Evolutionary conservation across 2,113 vertebrate species (phyloP).

Genomic region (Tyrannus savana): DNA sequence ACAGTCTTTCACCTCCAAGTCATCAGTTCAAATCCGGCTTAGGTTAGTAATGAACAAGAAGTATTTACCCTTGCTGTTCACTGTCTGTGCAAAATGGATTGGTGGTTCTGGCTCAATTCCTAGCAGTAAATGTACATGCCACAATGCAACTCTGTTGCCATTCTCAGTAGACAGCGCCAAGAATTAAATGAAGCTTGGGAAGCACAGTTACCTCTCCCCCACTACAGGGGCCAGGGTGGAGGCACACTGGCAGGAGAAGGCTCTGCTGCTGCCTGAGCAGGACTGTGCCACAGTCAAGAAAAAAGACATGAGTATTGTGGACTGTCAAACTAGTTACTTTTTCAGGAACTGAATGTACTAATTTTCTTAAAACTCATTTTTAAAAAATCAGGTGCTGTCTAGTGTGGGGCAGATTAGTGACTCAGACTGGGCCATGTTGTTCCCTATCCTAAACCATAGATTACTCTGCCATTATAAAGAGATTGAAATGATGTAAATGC

Average conservation of each 20-base stretch:
- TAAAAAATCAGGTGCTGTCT: not conserved
- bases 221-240: slow-evolving; percentile 2
- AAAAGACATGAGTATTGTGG: not conserved
- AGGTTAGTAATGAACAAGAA: slow-evolving; percentile 23
- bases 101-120: slow-evolving; percentile 48
- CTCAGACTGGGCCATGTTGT: not conserved
- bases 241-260: not conserved
- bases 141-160: slow-evolving; percentile 21
- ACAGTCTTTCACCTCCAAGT: slow-evolving; percentile 25
- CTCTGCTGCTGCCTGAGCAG: not conserved
- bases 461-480: not conserved
- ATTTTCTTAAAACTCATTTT: not conserved
- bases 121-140: slow-evolving; percentile 40
- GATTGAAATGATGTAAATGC: not conserved
- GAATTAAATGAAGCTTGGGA: slow-evolving; percentile 36
- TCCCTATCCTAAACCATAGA: not conserved
- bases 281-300: not conserved
- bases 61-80: slow-evolving; percentile 30
- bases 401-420: not conserved
- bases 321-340: not conserved
- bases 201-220: slow-evolving; percentile 8
- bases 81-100: slow-evolving; percentile 26
- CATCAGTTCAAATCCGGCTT: slow-evolving; percentile 10
- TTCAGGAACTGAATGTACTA: not conserved
- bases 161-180: slow-evolving; percentile 2